These are phyloP conservation scores for Lepetodrilus schrolli DNA, from an alignment of 2,888 invertebrate species.

Conservation along the genomic window DNA sequence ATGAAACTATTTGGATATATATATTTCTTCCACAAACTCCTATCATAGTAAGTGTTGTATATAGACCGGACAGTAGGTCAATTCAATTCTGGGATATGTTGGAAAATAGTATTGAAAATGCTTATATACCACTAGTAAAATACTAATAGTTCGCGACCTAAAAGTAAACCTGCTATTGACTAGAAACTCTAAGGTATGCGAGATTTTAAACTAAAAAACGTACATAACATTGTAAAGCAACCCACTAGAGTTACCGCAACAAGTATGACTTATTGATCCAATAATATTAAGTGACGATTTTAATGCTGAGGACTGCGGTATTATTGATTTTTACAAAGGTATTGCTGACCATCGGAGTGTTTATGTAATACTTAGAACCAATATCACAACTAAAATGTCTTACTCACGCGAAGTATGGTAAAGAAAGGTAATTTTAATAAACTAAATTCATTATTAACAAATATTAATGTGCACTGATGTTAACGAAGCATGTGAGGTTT, in stretches of 20 bases:
- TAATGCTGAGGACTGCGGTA: not conserved
- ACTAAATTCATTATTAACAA: not conserved
- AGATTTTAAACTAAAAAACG: not conserved
- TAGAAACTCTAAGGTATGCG: not conserved
- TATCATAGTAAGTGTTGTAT: not conserved
- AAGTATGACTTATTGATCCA: constrained; percentile 10
- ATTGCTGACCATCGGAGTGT: no score
- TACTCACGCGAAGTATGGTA: not conserved
- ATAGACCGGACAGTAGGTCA: not conserved
- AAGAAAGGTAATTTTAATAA: constrained; percentile 18
- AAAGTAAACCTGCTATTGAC: not conserved
- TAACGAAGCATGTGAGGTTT: constrained; percentile 5
- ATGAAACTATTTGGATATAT: not conserved
- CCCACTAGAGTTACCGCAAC: constrained; percentile 7
- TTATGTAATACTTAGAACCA: no score
- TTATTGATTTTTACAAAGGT: no score
- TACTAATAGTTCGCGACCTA: constrained; percentile 3
- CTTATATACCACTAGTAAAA: not conserved
- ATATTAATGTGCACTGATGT: no score
- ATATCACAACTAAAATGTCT: not conserved
- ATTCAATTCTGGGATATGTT: not conserved
- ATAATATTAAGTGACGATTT: not conserved
- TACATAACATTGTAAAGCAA: constrained; percentile 23
- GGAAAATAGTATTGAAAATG: not conserved
- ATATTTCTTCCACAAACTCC: not conserved